Evolutionary conservation across 2,113 vertebrate species (phyloP).

Genomic region (Albula goreensis): DNA sequence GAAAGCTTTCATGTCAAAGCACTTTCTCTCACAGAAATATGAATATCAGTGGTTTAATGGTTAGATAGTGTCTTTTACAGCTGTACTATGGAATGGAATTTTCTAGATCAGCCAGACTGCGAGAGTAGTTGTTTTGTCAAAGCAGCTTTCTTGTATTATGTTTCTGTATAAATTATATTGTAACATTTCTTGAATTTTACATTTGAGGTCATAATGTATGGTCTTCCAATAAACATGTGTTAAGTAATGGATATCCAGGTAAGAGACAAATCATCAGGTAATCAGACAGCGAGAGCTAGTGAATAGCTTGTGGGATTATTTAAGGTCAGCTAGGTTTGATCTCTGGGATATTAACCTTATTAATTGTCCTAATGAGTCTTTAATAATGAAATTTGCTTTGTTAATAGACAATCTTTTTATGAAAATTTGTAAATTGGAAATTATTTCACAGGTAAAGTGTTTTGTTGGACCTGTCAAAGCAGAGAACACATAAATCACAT

Average conservation of each 20-base stretch:
- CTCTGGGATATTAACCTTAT: neutral
- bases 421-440: neutral
- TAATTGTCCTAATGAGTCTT: neutral
- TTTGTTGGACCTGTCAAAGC: neutral
- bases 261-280: neutral
- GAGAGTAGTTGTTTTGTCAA: neutral
- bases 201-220: slow-evolving; percentile 9
- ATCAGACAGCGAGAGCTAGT: neutral
- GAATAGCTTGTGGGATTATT: neutral
- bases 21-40: neutral
- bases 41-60: neutral
- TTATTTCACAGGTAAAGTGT: neutral
- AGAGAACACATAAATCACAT: neutral
- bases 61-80: slow-evolving; percentile 11
- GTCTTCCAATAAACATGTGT: slow-evolving; percentile 37
- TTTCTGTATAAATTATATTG: neutral
- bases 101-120: neutral
- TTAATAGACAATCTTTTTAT: too few species aligned
- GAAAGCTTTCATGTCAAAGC: neutral
- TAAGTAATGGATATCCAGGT: neutral
- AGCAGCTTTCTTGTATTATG: neutral
- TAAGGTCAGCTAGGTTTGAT: neutral
- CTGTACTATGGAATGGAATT: slow-evolving; percentile 1
- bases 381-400: too few species aligned
- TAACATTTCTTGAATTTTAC: neutral